Base-by-base conservation (phyloP, 35 echinoderm and acorn worm species). In the Heliocidaris erythrogramma region DNA sequence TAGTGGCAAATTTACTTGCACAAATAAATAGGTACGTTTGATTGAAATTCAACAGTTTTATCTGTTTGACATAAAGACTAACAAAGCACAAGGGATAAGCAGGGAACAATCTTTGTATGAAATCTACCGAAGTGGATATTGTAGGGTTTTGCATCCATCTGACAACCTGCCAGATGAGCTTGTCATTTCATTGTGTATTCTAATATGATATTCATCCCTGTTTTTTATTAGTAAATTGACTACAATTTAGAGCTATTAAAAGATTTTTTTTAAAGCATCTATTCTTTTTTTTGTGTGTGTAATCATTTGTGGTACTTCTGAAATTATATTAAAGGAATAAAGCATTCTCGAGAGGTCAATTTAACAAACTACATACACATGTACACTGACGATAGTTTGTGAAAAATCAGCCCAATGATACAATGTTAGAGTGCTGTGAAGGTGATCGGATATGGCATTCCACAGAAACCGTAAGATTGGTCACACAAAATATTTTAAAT, bases 171-270 rank as follows among this genome's bases (percentile, higher is more conserved):
- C 65, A 78, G 65, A 21, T 78, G 27, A 78, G 65, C 65, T 78
- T 21, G n/a, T 17, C 7, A 27, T 18, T 78, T 78, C 21, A 78
- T 27, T 27, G 27, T 78, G 65, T 78, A 78, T 78, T 78, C 65
- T 78, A 27, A 78, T 29, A 9, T 56, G 52, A 56, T 78, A 78
- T 78, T 78, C 65, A 78, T 21, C 24, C 61, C 18, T 21, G 65
- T 78, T 78, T 78, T 78, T 78, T n/a, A 78, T 78, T 78, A 78
- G 65, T 78, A 78, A 78, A 78, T 78, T 78, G 3, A 78, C 27
- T n/a, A 78, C 65, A 78, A 78, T 78, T 78, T 78, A 78, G 65
- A 78, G 65, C 65, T 78, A 78, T n/a, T 78, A 78, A 78, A 78
- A 78, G 4, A 78, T 1, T n/a, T 78, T 42, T 78, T 78, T 8